These are phyloP conservation scores for Callionymus lyra DNA, from an alignment of 2,113 vertebrate genomes.

Conservation along the genomic window DNA sequence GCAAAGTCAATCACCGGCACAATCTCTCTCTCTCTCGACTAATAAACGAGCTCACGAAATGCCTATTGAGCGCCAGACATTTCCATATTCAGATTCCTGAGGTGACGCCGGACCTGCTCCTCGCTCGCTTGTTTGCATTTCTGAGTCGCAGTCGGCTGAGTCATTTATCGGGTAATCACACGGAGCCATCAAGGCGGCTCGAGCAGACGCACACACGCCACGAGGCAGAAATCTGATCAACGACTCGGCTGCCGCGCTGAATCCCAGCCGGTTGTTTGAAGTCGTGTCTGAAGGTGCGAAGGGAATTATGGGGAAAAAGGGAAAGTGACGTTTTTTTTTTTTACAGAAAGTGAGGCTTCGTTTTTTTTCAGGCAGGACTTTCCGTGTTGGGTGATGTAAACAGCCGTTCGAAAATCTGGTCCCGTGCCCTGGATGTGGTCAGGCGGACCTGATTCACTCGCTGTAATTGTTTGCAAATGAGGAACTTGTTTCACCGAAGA, in stretches of 20 bases:
- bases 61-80: slow-evolving; percentile 14
- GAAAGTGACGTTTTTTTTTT: slow-evolving; percentile 18
- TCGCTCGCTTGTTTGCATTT: slow-evolving; percentile 48
- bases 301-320: slow-evolving; percentile 19
- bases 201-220: slow-evolving; percentile 15
- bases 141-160: slow-evolving; percentile 36
- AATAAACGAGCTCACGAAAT: slow-evolving; percentile 18
- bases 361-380: slow-evolving; percentile 31
- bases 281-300: slow-evolving; percentile 6
- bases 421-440: slow-evolving; percentile 41
- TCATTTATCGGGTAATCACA: slow-evolving; percentile 39
- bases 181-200: slow-evolving; percentile 28
- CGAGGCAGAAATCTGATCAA: slow-evolving; percentile 15
- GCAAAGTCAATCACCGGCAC: slow-evolving; percentile 21
- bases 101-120: slow-evolving; percentile 24
- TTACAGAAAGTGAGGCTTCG: slow-evolving; percentile 16
- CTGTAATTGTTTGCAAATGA: slow-evolving; percentile 35
- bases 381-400: slow-evolving; percentile 53
- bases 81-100: slow-evolving; percentile 40
- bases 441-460: slow-evolving; percentile 32
- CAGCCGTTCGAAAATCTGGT: slow-evolving; percentile 27
- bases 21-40: slow-evolving; percentile 15
- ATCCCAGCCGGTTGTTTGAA: slow-evolving; percentile 4
- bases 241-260: slow-evolving; percentile 21
- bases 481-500: slow-evolving; percentile 19